Percentiles rank a stretch among this genome's conserved stretches.
These are phyloP conservation scores for Atta texana DNA, from an alignment of 1,140 invertebrate species.

Conservation along the genomic window DNA sequence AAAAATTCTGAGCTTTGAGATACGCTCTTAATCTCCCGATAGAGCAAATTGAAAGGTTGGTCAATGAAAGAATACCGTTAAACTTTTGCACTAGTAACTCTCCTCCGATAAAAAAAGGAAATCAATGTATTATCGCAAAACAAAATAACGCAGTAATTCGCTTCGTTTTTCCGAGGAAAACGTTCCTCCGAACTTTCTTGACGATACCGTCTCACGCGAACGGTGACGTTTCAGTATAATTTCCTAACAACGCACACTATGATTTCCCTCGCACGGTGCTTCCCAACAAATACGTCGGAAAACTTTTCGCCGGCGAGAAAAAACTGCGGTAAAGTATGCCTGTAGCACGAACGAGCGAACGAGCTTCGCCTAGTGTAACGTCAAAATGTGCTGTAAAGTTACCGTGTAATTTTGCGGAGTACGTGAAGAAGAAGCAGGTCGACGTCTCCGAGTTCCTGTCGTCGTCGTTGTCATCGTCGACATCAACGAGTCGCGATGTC, in stretches of 20 bases:
- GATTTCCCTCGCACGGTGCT: constrained; percentile 50
- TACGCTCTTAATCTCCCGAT: not conserved
- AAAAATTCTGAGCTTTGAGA: not conserved
- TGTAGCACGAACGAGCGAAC: constrained; percentile 20
- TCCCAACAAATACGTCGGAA: constrained; percentile 34
- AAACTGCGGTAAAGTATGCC: constrained; percentile 54
- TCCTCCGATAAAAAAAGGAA: not conserved
- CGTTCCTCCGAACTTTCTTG: constrained; percentile 34
- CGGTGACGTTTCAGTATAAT: constrained; percentile 47
- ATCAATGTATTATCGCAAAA: constrained; percentile 15
- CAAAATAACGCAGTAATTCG: constrained; percentile 32
- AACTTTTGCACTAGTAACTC: constrained; percentile 27
- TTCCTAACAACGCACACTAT: constrained; percentile 52
- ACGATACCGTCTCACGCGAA: constrained; percentile 18
- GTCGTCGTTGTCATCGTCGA: constrained; percentile 14
- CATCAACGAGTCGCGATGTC: constrained; percentile 30
- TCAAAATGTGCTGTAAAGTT: constrained; percentile 60
- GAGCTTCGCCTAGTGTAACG: constrained; percentile 35
- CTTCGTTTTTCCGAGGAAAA: not conserved
- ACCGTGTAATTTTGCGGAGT: constrained; percentile 56
- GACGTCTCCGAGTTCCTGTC: constrained; percentile 27
- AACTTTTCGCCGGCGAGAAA: constrained; percentile 43
- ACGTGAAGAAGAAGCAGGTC: constrained; percentile 45
- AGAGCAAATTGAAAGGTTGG: not conserved
- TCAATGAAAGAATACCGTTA: constrained; percentile 10